Conservation (phyloP, 2,888 invertebrate species). For the Argyra leucocephala region DNA sequence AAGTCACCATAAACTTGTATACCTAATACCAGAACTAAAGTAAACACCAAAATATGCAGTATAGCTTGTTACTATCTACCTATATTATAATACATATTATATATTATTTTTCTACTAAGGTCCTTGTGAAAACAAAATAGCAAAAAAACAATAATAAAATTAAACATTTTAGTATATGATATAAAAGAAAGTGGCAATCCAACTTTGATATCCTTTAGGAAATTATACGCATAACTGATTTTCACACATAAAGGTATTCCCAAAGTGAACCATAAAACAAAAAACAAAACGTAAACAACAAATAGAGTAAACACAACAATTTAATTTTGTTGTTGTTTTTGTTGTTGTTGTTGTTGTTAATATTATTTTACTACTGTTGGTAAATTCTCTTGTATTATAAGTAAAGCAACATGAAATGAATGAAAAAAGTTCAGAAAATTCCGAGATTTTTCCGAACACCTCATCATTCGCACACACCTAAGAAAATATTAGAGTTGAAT, state of each 20-base stretch:
- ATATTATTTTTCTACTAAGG: no score
- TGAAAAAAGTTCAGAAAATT: no score
- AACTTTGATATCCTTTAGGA: constrained; percentile 3
- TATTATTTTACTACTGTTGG: no score
- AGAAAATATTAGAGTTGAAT: no score
- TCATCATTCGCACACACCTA: no score
- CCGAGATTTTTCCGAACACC: no score
- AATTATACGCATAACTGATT: constrained; percentile 10
- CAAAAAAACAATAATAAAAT: background rate
- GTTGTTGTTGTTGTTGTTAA: background rate
- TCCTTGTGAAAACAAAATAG: background rate
- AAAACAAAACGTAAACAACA: background rate
- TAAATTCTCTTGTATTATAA: no score
- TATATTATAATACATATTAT: no score
- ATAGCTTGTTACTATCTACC: background rate
- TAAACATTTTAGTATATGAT: no score
- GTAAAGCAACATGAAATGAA: no score
- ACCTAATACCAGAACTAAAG: background rate
- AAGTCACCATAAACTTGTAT: background rate
- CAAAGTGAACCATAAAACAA: constrained; percentile 5
- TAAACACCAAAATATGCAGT: background rate
- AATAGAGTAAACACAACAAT: background rate
- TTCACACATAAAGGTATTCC: constrained; percentile 11
- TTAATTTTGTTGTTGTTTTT: background rate
- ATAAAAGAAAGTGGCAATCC: background rate